These are phyloP conservation scores for Otis tarda DNA, from an alignment of 2,113 vertebrate species.

Conservation along the genomic window DNA sequence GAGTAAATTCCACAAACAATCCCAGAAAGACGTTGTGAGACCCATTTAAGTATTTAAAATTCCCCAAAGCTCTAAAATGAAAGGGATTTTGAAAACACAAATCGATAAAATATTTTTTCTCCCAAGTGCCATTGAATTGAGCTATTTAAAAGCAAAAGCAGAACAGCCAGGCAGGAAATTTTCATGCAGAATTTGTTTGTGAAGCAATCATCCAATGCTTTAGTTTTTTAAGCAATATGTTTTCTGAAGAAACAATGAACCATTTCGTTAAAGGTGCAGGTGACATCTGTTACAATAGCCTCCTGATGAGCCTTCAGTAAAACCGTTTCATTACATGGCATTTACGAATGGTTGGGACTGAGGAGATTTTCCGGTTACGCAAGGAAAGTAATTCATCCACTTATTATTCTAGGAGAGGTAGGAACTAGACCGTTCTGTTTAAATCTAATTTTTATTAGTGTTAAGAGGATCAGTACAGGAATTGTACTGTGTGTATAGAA, in stretches of 20 bases:
- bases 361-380: background rate
- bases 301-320: background rate
- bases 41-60: background rate
- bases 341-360: background rate
- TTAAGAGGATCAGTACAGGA: background rate
- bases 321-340: background rate
- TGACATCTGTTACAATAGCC: background rate
- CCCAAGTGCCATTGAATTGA: background rate
- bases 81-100: background rate
- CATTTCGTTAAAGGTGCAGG: background rate
- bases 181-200: background rate
- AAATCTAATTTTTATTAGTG: background rate
- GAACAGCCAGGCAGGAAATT: background rate
- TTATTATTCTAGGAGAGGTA: background rate
- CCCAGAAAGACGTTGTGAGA: background rate
- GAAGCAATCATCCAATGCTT: background rate
- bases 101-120: background rate
- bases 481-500: background rate
- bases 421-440: background rate
- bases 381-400: background rate
- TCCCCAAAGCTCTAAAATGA: background rate
- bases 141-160: background rate
- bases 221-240: background rate
- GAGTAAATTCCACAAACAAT: background rate
- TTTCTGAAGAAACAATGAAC: background rate